phyloP scores from a whole-genome alignment of 2,113 vertebrate species.

The Hylia prasina region DNA sequence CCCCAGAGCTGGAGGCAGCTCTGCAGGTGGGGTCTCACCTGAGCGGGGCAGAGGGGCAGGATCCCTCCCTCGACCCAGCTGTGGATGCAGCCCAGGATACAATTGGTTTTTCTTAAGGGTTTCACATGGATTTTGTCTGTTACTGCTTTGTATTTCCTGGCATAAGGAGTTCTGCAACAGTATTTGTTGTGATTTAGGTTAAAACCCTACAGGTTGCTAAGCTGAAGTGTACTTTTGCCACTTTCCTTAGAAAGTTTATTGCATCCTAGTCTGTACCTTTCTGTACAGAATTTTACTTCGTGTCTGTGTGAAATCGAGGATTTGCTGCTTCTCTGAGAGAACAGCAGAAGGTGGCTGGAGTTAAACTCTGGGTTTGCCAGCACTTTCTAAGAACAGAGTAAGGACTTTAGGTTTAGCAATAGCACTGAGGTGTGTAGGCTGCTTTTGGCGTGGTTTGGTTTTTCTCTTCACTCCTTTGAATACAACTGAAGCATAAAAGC shows the following conservation, averaged over 20 bases:
- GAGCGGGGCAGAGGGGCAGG: rapidly evolving
- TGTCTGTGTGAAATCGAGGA: background rate
- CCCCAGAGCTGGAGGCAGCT: background rate
- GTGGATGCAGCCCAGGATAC: background rate
- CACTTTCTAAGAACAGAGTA: background rate
- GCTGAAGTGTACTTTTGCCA: background rate
- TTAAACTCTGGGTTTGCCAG: background rate
- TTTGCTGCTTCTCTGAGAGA: background rate
- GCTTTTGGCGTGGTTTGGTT: background rate
- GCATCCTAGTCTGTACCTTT: background rate
- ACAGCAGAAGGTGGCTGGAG: background rate
- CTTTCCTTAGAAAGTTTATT: background rate
- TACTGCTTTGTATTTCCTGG: background rate
- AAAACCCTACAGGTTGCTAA: background rate
- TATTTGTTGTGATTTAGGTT: background rate
- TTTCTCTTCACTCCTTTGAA: background rate
- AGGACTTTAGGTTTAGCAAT: background rate
- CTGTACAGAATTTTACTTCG: background rate
- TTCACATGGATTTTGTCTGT: background rate
- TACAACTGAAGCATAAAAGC: background rate
- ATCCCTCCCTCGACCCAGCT: rapidly evolving
- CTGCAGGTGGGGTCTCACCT: background rate
- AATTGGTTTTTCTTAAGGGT: background rate
- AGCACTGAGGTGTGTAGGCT: background rate
- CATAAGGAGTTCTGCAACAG: background rate